phyloP scores from a whole-genome alignment of 2,113 vertebrate genomes.

The Myanophis thanlyinensis region DNA sequence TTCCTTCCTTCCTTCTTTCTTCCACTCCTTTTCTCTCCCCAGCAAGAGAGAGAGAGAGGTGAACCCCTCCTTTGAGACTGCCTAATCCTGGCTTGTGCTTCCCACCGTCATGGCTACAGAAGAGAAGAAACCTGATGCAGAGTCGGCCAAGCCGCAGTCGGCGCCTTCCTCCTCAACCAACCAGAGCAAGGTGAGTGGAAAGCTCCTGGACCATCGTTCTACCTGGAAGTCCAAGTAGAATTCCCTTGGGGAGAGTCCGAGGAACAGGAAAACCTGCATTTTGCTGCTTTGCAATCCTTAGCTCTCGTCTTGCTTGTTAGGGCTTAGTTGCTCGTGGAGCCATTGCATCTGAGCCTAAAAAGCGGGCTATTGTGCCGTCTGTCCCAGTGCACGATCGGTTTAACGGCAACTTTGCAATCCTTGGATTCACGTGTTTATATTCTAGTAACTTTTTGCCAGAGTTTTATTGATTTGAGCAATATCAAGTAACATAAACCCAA shows the following conservation, averaged over 20 bases:
- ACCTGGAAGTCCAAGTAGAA: not conserved
- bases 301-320: not conserved
- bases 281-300: not conserved
- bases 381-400: not conserved
- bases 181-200: slow-evolving; percentile 88
- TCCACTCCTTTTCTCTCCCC: not conserved
- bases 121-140: slow-evolving; percentile 98
- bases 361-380: not conserved
- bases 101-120: slow-evolving; percentile 90
- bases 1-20: not conserved
- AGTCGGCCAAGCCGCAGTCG: slow-evolving; percentile 89
- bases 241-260: not conserved
- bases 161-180: slow-evolving; percentile 89
- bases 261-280: not conserved
- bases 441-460: not conserved
- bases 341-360: not conserved
- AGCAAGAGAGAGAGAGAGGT: not conserved
- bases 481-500: not conserved
- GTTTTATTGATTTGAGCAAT: not conserved
- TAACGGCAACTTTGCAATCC: not conserved
- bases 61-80: slow-evolving; percentile 20
- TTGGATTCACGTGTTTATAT: not conserved
- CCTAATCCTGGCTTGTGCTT: slow-evolving; percentile 48
- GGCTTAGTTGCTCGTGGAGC: not conserved
- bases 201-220: not conserved